phyloP scores from a whole-genome alignment of 2,113 vertebrate genomes.

The Entomyzon cyanotis region DNA sequence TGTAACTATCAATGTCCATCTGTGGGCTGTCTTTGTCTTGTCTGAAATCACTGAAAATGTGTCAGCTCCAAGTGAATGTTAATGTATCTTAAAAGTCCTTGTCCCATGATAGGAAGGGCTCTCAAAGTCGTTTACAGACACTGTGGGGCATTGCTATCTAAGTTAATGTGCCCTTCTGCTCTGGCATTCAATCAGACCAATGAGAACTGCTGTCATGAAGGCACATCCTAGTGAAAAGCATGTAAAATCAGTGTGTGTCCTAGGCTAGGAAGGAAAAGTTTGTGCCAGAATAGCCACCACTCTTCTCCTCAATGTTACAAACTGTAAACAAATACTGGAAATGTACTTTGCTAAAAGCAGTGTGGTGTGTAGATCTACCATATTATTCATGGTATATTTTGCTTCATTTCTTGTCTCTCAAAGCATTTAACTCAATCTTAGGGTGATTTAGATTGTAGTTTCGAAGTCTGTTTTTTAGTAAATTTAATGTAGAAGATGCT shows the following conservation, averaged over 20 bases:
- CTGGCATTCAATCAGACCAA: background rate
- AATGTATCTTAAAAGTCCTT: background rate
- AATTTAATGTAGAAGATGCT: background rate
- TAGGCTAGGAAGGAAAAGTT: background rate
- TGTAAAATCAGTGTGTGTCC: background rate
- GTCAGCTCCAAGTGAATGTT: background rate
- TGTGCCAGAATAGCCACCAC: background rate
- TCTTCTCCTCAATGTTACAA: background rate
- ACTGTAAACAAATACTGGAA: constrained; percentile 58
- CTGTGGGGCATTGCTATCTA: background rate
- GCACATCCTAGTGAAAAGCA: background rate
- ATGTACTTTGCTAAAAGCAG: constrained; percentile 57
- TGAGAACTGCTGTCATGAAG: background rate
- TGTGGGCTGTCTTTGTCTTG: background rate
- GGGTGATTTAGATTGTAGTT: background rate
- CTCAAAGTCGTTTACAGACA: constrained; percentile 49
- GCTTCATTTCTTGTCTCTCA: constrained; percentile 33
- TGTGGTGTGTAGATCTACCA: background rate
- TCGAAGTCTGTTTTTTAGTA: background rate
- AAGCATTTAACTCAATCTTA: constrained; percentile 54
- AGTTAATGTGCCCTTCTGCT: background rate
- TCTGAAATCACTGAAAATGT: background rate
- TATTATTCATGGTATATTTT: constrained; percentile 16
- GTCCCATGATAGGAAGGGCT: background rate
- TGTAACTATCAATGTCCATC: background rate